Conservation (phyloP, 2,888 invertebrate species). For the Falcaria lacertinaria region DNA sequence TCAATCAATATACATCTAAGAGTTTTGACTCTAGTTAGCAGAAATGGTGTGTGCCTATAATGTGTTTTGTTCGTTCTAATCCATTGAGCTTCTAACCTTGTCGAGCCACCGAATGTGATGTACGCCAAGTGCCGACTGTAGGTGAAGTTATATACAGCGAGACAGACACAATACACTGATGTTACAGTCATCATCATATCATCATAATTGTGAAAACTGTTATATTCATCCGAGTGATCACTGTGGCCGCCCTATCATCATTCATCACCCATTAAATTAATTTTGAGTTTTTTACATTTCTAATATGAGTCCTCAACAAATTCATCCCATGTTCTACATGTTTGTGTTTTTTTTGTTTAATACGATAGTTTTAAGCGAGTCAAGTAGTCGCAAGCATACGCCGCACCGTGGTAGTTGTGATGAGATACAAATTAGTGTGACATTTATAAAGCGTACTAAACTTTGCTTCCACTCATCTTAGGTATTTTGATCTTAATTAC, state of each 20-base stretch:
- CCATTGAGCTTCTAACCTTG: conserved; percentile 6
- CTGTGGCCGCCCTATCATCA: conserved; percentile 26
- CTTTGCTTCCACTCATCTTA: too few species aligned
- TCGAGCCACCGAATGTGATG: conserved; percentile 8
- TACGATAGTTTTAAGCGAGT: conserved; percentile 60
- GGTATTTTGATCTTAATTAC: too few species aligned
- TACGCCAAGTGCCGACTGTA: conserved; percentile 12
- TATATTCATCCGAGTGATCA: conserved; percentile 23
- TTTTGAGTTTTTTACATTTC: conserved; percentile 48
- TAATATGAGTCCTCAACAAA: conserved; percentile 35
- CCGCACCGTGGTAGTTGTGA: conserved; percentile 12
- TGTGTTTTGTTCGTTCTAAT: conserved; percentile 32
- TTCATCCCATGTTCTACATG: conserved; percentile 66
- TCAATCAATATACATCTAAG: conserved; percentile 9
- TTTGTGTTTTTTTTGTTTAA: conserved; percentile 58
- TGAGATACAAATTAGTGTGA: too few species aligned
- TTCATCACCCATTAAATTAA: conserved; percentile 35
- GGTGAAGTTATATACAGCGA: conserved; percentile 32
- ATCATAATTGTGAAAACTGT: conserved; percentile 32
- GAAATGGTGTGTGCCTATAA: conserved; percentile 14
- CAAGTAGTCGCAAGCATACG: conserved; percentile 55
- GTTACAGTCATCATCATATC: conserved; percentile 50
- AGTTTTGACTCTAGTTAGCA: conserved; percentile 11
- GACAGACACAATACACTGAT: conserved; percentile 68
- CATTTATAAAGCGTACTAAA: too few species aligned